Conservation (phyloP, 2,888 invertebrate genomes). For the Chydorus sphaericus region DNA sequence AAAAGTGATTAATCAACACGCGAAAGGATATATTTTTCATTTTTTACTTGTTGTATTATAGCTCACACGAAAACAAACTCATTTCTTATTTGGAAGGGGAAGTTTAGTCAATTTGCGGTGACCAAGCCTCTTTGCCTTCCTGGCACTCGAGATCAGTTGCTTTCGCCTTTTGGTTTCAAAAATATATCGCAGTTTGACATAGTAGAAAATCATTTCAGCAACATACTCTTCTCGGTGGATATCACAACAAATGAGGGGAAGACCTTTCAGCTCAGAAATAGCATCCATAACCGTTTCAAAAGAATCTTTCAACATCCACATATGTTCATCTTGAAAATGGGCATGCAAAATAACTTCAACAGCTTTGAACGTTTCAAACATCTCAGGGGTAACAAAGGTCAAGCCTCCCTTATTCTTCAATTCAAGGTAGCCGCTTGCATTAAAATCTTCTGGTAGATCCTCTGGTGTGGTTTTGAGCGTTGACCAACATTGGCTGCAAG, state of each 20-base stretch:
- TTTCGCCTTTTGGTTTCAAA: too few species aligned
- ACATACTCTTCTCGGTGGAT: too few species aligned
- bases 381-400: not conserved
- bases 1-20: too few species aligned
- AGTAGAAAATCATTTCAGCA: too few species aligned
- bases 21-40: too few species aligned
- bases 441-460: not conserved
- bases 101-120: too few species aligned
- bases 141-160: too few species aligned
- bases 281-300: not conserved
- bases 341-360: not conserved
- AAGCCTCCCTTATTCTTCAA: not conserved
- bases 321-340: not conserved
- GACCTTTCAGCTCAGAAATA: not conserved
- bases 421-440: not conserved
- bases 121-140: too few species aligned
- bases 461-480: not conserved
- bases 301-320: not conserved
- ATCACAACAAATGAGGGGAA: not conserved
- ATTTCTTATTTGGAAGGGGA: too few species aligned
- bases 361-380: not conserved
- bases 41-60: too few species aligned
- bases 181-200: too few species aligned
- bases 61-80: too few species aligned
- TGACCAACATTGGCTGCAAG: not conserved